A percentile compares a stretch with the other conserved stretches of the same genome.
These are phyloP conservation scores for Cygnus olor DNA, from an alignment of 2,797 vertebrate genomes.

Conservation along the genomic window DNA sequence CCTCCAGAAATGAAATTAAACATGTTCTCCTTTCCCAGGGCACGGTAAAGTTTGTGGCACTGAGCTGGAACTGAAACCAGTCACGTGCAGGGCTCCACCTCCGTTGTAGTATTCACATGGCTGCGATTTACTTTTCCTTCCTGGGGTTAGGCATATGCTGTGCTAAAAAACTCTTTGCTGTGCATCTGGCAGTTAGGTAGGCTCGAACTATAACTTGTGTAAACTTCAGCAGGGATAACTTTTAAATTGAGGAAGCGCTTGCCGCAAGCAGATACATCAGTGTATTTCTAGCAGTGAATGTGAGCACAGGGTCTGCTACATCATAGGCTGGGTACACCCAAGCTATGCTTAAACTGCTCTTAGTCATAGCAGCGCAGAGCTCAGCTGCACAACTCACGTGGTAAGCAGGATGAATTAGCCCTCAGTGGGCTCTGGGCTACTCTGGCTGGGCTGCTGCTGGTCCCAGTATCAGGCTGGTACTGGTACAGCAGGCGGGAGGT, in stretches of 20 bases:
- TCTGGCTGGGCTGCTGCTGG: not conserved
- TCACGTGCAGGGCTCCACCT: not conserved
- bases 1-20: not conserved
- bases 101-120: not conserved
- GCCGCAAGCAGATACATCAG: not conserved
- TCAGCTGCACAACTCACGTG: not conserved
- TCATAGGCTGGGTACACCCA: not conserved
- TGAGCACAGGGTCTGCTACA: not conserved
- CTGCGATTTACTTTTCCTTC: not conserved
- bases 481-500: not conserved
- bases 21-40: not conserved
- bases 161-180: not conserved
- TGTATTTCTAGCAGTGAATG: not conserved
- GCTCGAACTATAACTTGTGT: not conserved
- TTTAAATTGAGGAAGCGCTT: not conserved
- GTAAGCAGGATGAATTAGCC: not conserved
- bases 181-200: not conserved
- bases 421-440: not conserved
- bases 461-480: not conserved
- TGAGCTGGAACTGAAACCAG: not conserved
- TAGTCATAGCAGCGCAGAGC: not conserved
- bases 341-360: not conserved
- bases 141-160: not conserved
- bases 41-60: not conserved
- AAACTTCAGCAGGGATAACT: not conserved